Conservation (phyloP, 2,113 vertebrate species). For the rabbit (Oryctolagus cuniculus) region mOryCun1.1 NC_091433.1:155933501-155934000, state of each 20-base stretch:
- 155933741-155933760: not conserved
- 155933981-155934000: slow-evolving; percentile 55
- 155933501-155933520: not conserved
- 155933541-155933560: too few relatives aligned
- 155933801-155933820: slow-evolving; percentile 36
- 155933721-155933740: not conserved
- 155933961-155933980: slow-evolving; percentile 65
- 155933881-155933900: not conserved
- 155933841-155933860: slow-evolving; percentile 37
- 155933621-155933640: slow-evolving; percentile 30
- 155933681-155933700: not conserved
- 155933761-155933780: not conserved
- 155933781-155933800: slow-evolving; percentile 31
- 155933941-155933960: slow-evolving; percentile 57
- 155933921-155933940: slow-evolving; percentile 37
- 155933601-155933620: not conserved
- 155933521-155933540: not conserved
- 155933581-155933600: not conserved
- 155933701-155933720: not conserved
- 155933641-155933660: not conserved
- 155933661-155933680: not conserved
- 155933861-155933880: not conserved
- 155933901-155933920: slow-evolving; percentile 34
- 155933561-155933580: not conserved
- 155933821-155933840: not conserved